phyloP scores from a whole-genome alignment of 2,888 invertebrate species.

The Leucoma salicis region DNA sequence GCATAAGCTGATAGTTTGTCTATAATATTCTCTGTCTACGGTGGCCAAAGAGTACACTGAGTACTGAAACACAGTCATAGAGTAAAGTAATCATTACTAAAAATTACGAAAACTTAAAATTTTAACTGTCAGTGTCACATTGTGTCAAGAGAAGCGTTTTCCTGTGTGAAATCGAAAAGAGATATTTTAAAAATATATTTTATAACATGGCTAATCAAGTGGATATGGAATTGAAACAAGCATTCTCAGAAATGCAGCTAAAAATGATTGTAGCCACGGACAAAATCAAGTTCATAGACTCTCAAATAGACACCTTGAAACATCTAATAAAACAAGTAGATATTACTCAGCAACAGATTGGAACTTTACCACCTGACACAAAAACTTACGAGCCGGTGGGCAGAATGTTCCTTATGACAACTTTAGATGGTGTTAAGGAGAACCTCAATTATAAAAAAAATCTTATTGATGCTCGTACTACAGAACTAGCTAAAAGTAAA shows the following conservation, averaged over 20 bases:
- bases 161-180: too few species aligned
- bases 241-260: conserved; percentile 90
- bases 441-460: conserved; percentile 83
- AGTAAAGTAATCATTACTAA: too few species aligned
- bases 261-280: conserved; percentile 91
- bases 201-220: conserved; percentile 75
- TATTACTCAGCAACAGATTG: conserved; percentile 86
- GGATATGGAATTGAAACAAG: conserved; percentile 85
- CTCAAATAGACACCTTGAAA: conserved; percentile 87
- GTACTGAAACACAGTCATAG: too few species aligned
- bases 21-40: too few species aligned
- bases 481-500: conserved; percentile 88
- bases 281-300: conserved; percentile 89
- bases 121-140: too few species aligned
- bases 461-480: conserved; percentile 84
- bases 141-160: too few species aligned
- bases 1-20: too few species aligned
- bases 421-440: conserved; percentile 83
- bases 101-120: too few species aligned
- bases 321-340: conserved; percentile 86
- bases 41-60: too few species aligned
- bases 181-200: too few species aligned
- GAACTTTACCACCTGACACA: conserved; percentile 83
- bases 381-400: conserved; percentile 92
- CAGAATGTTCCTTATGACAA: conserved; percentile 90